phyloP scores from a whole-genome alignment of 2,888 invertebrate species.

The Tipula confusa region DNA sequence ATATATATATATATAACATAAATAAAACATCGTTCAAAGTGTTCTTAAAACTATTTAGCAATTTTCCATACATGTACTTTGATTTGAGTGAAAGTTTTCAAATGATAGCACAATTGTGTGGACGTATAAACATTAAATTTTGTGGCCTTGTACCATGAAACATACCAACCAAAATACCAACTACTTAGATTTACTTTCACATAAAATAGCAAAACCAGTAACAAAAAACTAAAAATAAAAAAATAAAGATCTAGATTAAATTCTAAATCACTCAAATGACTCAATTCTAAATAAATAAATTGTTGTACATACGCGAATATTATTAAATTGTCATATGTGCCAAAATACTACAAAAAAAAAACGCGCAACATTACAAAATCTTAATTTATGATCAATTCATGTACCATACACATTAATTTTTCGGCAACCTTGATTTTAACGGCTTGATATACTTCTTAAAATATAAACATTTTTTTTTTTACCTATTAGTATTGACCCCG shows the following conservation, averaged over 20 bases:
- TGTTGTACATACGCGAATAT: background rate
- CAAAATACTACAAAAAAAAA: background rate
- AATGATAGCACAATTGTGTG: too few relatives aligned
- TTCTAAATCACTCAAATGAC: background rate
- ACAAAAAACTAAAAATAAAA: background rate
- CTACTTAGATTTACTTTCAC: background rate
- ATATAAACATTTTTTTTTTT: too few relatives aligned
- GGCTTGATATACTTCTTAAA: background rate
- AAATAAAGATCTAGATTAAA: background rate
- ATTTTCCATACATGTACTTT: too few relatives aligned
- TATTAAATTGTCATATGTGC: slow-evolving; percentile 8
- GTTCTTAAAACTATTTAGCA: too few relatives aligned
- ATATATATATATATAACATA: too few relatives aligned
- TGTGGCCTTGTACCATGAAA: slow-evolving; percentile 8
- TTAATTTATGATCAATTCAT: background rate
- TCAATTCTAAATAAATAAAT: background rate
- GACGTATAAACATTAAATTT: too few relatives aligned
- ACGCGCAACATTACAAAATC: background rate
- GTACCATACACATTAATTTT: background rate
- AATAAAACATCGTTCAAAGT: too few relatives aligned
- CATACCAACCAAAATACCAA: background rate
- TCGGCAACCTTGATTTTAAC: background rate
- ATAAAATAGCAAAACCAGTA: too few relatives aligned
- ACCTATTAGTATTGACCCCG: background rate
- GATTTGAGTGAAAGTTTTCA: too few relatives aligned